Percentiles rank a stretch among this genome's conserved stretches.
These are phyloP conservation scores for Lasioglossum vierecki DNA, from an alignment of 2,888 invertebrate genomes.

Conservation along the genomic window DNA sequence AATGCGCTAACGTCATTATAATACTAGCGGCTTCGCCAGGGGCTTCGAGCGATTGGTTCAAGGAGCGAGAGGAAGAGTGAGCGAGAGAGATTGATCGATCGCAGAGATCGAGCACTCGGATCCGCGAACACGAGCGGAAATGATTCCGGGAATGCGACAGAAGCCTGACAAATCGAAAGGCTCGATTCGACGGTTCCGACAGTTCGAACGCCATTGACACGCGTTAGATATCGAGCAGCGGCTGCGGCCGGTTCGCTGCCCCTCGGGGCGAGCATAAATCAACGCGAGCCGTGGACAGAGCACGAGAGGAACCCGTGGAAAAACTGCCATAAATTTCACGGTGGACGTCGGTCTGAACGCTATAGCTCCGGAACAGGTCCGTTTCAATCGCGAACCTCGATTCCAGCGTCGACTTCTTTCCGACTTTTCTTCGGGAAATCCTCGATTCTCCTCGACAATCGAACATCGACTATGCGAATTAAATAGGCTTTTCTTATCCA, in stretches of 20 bases:
- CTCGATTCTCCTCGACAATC: not conserved
- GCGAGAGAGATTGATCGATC: not conserved
- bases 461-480: not conserved
- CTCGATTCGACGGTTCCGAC: constrained; percentile 40
- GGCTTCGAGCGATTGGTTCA: not conserved
- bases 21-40: not conserved
- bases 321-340: constrained; percentile 41
- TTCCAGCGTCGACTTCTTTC: not conserved
- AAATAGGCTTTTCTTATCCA: not conserved
- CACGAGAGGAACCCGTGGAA: constrained; percentile 18
- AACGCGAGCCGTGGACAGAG: constrained; percentile 22
- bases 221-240: constrained; percentile 28
- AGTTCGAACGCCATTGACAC: constrained; percentile 29
- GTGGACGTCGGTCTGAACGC: not conserved
- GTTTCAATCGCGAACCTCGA: not conserved
- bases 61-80: not conserved
- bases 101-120: not conserved
- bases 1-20: not conserved
- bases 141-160: constrained; percentile 6
- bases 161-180: constrained; percentile 37
- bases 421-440: not conserved
- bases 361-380: not conserved
- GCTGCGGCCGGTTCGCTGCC: not conserved
- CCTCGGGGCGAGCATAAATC: constrained; percentile 33
- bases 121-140: constrained; percentile 7